Evolutionary conservation across 2,888 invertebrate genomes (phyloP).

Genomic region (Acrobasis repandana): DNA sequence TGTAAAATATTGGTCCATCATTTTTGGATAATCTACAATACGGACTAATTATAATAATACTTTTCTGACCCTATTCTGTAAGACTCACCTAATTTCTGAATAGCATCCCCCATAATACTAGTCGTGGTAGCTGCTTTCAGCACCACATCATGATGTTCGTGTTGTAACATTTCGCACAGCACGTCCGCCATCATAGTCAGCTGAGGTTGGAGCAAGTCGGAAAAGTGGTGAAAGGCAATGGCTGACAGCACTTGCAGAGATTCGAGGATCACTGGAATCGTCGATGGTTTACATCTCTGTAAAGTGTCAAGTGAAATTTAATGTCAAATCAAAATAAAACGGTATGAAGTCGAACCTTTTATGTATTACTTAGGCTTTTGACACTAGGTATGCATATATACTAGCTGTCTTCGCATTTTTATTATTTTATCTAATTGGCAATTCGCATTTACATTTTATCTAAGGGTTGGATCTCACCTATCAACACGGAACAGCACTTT

Average conservation of each 20-base stretch:
- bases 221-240: slow-evolving; percentile 84
- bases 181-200: slow-evolving; percentile 84
- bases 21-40: too few relatives aligned
- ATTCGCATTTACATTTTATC: too few relatives aligned
- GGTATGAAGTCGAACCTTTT: too few relatives aligned
- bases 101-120: slow-evolving; percentile 86
- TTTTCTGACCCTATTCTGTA: background rate
- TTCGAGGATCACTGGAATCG: slow-evolving; percentile 88
- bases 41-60: too few relatives aligned
- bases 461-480: too few relatives aligned
- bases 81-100: slow-evolving; percentile 76
- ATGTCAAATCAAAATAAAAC: too few relatives aligned
- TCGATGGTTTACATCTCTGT: slow-evolving; percentile 66
- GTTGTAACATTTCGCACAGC: slow-evolving; percentile 83
- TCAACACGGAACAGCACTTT: too few relatives aligned
- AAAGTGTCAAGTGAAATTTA: slow-evolving; percentile 30
- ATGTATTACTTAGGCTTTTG: too few relatives aligned
- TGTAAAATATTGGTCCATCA: too few relatives aligned
- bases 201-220: slow-evolving; percentile 79
- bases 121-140: slow-evolving; percentile 87
- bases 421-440: too few relatives aligned
- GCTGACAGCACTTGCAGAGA: slow-evolving; percentile 88
- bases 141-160: slow-evolving; percentile 85
- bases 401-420: too few relatives aligned
- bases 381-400: too few relatives aligned